phyloP scores from a whole-genome alignment of 2,888 invertebrate species.

The Belgica antarctica region DNA sequence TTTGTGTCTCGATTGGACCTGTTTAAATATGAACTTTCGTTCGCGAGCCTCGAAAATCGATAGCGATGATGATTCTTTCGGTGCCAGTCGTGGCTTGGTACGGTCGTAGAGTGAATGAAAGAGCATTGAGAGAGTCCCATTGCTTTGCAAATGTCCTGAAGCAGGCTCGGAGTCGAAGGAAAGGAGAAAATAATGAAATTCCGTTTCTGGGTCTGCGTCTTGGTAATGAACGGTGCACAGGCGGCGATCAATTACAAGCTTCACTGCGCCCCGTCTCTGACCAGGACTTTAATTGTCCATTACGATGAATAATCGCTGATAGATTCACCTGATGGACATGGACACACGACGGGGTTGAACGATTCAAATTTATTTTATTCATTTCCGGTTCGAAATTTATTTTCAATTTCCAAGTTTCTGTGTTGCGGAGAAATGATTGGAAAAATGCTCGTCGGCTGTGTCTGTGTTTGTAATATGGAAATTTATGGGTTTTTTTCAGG shows the following conservation, averaged over 20 bases:
- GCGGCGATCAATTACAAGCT: neutral
- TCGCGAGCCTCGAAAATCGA: conserved; percentile 29
- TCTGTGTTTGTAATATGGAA: conserved; percentile 13
- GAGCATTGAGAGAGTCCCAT: conserved; percentile 28
- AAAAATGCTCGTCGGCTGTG: conserved; percentile 6
- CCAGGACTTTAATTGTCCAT: conserved; percentile 1
- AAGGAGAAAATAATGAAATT: conserved; percentile 30
- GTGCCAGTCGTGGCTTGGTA: conserved; percentile 16
- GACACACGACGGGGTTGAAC: conserved; percentile 8
- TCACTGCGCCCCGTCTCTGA: neutral
- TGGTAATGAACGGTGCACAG: neutral
- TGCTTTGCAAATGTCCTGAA: conserved; percentile 12
- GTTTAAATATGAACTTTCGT: conserved; percentile 30
- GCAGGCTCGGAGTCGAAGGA: neutral
- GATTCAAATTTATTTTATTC: conserved; percentile 26
- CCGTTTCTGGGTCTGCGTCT: neutral
- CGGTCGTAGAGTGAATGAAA: conserved; percentile 34
- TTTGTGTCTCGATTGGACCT: conserved; percentile 34
- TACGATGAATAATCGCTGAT: conserved; percentile 22
- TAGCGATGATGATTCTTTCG: conserved; percentile 32
- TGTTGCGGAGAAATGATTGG: neutral
- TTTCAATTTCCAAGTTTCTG: conserved; percentile 17
- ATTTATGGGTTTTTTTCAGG: conserved; percentile 42
- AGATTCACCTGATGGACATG: conserved; percentile 36
- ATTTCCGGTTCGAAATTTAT: conserved; percentile 39